Evolutionary conservation across 1,140 invertebrate species (phyloP).

Genomic region (Pachypeltis micranthus): DNA sequence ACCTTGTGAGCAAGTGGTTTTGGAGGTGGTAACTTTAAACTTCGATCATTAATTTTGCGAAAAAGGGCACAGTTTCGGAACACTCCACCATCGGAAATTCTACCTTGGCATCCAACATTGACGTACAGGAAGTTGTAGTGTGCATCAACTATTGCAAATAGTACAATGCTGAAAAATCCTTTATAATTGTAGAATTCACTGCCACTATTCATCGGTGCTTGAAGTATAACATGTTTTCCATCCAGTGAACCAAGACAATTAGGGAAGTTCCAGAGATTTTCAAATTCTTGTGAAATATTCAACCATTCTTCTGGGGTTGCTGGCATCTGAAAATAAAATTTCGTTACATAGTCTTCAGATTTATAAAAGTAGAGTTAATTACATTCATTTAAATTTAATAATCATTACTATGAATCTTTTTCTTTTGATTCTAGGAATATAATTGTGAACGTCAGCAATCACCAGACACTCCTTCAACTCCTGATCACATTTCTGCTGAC

Average conservation of each 20-base stretch:
- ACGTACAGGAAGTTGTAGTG: conserved; percentile 36
- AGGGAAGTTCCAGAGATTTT: conserved; percentile 31
- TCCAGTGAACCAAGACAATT: conserved; percentile 36
- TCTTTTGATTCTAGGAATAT: background rate
- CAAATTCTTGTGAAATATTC: background rate
- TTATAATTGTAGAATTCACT: conserved; percentile 42
- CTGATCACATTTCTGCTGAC: background rate
- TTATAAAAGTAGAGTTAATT: conserved; percentile 3
- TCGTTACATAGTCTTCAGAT: conserved; percentile 12
- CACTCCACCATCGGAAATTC: too few species aligned
- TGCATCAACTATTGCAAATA: conserved; percentile 40
- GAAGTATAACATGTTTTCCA: conserved; percentile 39
- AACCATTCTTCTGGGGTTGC: background rate
- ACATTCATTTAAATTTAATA: conserved; percentile 17
- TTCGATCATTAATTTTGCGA: background rate
- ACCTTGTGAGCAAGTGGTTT: conserved; percentile 20
- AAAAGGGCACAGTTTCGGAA: conserved; percentile 16
- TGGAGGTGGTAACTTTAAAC: background rate
- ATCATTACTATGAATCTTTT: conserved; percentile 12
- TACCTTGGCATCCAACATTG: conserved; percentile 36
- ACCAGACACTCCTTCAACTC: background rate
- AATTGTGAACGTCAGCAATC: background rate
- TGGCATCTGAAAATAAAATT: background rate
- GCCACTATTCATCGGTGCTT: conserved; percentile 34
- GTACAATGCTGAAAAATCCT: conserved; percentile 37